These are phyloP conservation scores for Corythornis leucogaster DNA, from an alignment of 2,797 vertebrate genomes.

Conservation along the genomic window DNA sequence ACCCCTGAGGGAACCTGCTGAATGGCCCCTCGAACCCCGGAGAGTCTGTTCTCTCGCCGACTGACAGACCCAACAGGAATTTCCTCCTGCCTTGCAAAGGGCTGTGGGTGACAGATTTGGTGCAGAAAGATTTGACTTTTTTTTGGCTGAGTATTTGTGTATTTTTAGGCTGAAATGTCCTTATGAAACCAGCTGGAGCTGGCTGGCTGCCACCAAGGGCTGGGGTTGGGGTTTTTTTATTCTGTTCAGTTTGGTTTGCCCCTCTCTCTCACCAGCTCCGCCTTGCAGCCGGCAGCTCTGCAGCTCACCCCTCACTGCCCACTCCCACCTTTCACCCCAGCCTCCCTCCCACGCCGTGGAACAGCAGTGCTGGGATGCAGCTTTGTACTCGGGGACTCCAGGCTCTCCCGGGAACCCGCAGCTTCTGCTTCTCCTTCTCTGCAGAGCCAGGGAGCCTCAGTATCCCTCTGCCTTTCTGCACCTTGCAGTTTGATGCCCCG, in stretches of 20 bases:
- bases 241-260: background rate
- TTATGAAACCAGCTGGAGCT: slow-evolving; percentile 57
- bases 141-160: slow-evolving; percentile 25
- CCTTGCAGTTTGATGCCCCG: fast-evolving
- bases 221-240: background rate
- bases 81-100: background rate
- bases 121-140: background rate
- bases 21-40: background rate
- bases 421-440: background rate
- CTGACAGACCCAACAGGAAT: slow-evolving; percentile 34
- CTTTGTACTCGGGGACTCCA: background rate
- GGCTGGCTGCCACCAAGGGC: slow-evolving; percentile 35
- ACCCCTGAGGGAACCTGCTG: background rate
- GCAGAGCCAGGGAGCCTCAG: background rate
- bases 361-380: background rate
- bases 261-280: background rate
- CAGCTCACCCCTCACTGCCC: fast-evolving
- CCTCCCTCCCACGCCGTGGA: fast-evolving
- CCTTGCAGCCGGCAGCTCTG: background rate
- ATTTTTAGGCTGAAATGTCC: slow-evolving; percentile 57
- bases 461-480: background rate
- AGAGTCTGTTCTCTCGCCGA: background rate
- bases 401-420: background rate
- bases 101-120: slow-evolving; percentile 21
- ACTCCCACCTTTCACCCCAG: background rate